phyloP scores from a whole-genome alignment of 2,113 vertebrate species.

The Laticauda laticaudata region DNA sequence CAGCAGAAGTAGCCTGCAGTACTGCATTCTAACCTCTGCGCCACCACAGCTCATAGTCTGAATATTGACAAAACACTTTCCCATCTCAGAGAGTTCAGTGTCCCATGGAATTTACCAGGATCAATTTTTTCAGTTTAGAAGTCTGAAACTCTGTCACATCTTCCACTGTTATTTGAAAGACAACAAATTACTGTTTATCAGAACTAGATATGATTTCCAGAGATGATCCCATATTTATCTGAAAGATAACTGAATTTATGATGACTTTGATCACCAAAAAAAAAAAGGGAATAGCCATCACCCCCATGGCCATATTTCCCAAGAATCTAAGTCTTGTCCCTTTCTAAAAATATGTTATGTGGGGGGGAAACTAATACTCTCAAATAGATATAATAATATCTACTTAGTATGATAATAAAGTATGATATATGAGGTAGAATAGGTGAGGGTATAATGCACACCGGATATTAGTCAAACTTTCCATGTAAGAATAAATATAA shows the following conservation, averaged over 20 bases:
- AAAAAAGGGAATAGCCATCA: background rate
- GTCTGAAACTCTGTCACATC: background rate
- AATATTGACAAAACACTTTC: background rate
- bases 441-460: background rate
- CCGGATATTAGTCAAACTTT: background rate
- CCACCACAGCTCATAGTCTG: background rate
- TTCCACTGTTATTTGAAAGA: background rate
- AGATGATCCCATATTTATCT: background rate
- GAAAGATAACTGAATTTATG: background rate
- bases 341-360: background rate
- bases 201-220: background rate
- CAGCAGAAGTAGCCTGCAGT: too few relatives aligned
- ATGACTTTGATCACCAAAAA: background rate
- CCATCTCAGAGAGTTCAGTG: background rate
- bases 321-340: background rate
- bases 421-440: background rate
- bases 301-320: background rate
- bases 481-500: background rate
- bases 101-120: background rate
- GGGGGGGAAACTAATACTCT: background rate
- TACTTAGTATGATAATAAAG: background rate
- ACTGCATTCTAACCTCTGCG: too few relatives aligned
- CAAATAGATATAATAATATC: background rate
- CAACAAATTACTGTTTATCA: background rate
- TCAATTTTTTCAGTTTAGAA: background rate